These are phyloP conservation scores for Patiria miniata DNA, from an alignment of 35 echinoderm and acorn worm genomes.

Conservation along the genomic window DNA sequence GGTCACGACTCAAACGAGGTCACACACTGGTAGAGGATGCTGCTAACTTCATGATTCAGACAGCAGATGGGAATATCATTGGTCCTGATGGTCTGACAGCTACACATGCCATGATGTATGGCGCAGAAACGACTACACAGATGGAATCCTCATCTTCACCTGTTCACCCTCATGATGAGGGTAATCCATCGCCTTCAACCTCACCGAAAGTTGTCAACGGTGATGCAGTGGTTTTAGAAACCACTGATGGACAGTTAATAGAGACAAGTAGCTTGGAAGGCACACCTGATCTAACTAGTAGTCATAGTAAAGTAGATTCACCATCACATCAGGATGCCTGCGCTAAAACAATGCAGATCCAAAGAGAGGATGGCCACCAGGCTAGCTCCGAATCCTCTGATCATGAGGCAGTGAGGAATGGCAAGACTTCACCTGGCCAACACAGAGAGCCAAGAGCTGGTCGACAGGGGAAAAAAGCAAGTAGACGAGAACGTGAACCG, in stretches of 20 bases:
- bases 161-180: background rate
- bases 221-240: background rate
- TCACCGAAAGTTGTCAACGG: background rate
- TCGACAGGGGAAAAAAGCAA: background rate
- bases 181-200: background rate
- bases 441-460: background rate
- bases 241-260: background rate
- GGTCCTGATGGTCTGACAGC: constrained; percentile 43
- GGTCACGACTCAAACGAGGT: constrained; percentile 80
- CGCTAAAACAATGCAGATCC: background rate
- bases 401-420: background rate
- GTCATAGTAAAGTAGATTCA: background rate
- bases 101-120: background rate
- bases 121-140: background rate
- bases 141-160: background rate
- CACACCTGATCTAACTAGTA: background rate
- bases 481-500: constrained; percentile 35
- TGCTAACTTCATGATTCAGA: constrained; percentile 46
- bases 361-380: background rate
- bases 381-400: background rate
- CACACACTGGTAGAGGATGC: constrained; percentile 46
- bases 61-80: constrained; percentile 31
- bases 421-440: background rate
- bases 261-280: background rate
- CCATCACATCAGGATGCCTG: background rate